Evolutionary conservation across 2,113 vertebrate genomes (phyloP).

Genomic region (Microcebus griseorufus): DNA sequence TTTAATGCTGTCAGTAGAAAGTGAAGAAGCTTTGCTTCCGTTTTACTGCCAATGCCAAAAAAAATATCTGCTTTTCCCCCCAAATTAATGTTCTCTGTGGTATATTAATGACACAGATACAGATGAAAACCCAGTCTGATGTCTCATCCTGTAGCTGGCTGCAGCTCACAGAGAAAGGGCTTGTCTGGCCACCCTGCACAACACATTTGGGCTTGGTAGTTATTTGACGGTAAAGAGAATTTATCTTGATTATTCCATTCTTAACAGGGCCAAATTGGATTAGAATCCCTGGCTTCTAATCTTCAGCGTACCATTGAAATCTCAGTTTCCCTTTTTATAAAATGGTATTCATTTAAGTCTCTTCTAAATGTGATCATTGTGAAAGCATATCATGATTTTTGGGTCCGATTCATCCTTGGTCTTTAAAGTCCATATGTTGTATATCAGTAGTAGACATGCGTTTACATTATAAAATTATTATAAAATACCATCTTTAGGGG

Average conservation of each 20-base stretch:
- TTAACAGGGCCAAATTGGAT: background rate
- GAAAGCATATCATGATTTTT: background rate
- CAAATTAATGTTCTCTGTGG: background rate
- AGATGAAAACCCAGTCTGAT: background rate
- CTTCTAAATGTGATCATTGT: background rate
- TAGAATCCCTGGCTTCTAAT: background rate
- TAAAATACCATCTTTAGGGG: background rate
- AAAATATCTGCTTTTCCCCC: background rate
- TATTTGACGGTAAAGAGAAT: background rate
- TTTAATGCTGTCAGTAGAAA: constrained; percentile 24
- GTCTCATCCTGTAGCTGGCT: background rate
- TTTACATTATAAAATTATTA: background rate
- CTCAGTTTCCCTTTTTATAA: background rate
- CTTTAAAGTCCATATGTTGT: background rate
- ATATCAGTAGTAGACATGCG: background rate
- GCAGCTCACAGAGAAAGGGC: background rate
- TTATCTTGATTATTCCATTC: background rate
- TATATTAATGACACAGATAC: background rate
- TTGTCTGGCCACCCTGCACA: background rate
- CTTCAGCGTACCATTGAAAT: background rate
- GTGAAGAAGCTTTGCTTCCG: constrained; percentile 25
- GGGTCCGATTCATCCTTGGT: background rate
- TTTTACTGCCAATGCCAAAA: background rate
- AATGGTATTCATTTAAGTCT: background rate
- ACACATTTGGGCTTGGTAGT: background rate